phyloP scores from a whole-genome alignment of 2,888 invertebrate species.

The Hermaeophaga mercurialis region DNA sequence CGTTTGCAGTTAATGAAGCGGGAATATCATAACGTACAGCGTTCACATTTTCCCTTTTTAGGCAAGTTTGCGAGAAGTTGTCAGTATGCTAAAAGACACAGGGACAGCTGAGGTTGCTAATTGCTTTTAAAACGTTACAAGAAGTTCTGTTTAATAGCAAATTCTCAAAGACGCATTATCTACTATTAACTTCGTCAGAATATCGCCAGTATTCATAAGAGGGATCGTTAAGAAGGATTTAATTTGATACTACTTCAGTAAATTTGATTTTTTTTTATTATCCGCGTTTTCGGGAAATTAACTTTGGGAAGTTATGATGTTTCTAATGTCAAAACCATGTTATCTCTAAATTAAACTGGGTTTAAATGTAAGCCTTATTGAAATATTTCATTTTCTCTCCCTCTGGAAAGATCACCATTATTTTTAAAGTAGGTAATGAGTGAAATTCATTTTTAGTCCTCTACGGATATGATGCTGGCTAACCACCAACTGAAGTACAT shows the following conservation, averaged over 20 bases:
- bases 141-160: conserved; percentile 1
- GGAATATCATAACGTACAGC: conserved; percentile 15
- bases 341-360: no score
- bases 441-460: no score
- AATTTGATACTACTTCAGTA: neutral
- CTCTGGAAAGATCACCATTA: no score
- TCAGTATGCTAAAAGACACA: conserved; percentile 1
- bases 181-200: neutral
- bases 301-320: no score
- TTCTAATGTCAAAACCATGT: no score
- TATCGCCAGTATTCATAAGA: neutral
- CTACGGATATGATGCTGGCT: no score
- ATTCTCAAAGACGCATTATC: neutral
- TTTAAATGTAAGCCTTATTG: no score
- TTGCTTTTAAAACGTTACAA: conserved; percentile 8
- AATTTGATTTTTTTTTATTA: neutral
- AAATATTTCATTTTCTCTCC: no score
- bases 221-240: neutral
- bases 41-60: conserved; percentile 8
- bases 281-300: neutral
- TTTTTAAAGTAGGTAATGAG: no score
- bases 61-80: conserved; percentile 7
- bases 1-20: conserved; percentile 10
- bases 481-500: no score
- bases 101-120: conserved; percentile 11